Base-by-base conservation (phyloP, 2,888 invertebrate species). In the Drosophila atripex region DNA sequence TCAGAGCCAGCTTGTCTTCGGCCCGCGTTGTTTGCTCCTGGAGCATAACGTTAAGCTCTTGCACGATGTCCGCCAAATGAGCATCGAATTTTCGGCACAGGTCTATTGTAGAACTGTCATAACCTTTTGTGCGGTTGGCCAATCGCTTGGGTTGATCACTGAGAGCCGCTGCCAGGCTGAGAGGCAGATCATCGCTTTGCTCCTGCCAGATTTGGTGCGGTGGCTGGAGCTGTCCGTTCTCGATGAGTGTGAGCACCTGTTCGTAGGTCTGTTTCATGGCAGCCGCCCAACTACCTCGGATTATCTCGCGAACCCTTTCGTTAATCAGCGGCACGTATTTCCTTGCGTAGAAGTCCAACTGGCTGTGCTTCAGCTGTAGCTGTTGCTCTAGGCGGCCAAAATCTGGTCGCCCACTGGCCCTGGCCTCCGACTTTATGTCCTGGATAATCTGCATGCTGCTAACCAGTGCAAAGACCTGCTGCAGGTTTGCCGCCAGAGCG, bases 61-160 rank as follows among this genome's bases (percentile, higher is more conserved):
- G 93, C 16, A 96, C 92, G 56, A 96, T 92, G 50, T 92, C 93
- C 47, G 93, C 93, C 45, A 95, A 91, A 75, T 93, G 94, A 1
- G 90, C 88, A 79, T 97, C 95, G 35, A 96, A 92, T 74, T 92
- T 92, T 50, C 93, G 91, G 77, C 96, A 96, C 0, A 96, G 93
- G 85, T 94, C 93, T 47, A 96, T 95, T 41, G 97, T 92, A 21
- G 94, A 94, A 0, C 94, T 94, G 0, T 96, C 95, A 90, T 94
- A 96, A 0, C 97, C 97, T 77, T 94, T 94, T 3, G 96, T 95
- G 92, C 97, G 97, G 93, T 96, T 95, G 0, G 95, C 92, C 90
- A 96, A 88, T 4, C 86, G 89, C 53, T 91, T 92, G 0, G 78
- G 88, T 30, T 91, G 86, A n/a, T 89, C 87, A 45, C 87, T 90